These are phyloP conservation scores for Macrophya alboannulata DNA, from an alignment of 2,888 invertebrate genomes.

Conservation along the genomic window DNA sequence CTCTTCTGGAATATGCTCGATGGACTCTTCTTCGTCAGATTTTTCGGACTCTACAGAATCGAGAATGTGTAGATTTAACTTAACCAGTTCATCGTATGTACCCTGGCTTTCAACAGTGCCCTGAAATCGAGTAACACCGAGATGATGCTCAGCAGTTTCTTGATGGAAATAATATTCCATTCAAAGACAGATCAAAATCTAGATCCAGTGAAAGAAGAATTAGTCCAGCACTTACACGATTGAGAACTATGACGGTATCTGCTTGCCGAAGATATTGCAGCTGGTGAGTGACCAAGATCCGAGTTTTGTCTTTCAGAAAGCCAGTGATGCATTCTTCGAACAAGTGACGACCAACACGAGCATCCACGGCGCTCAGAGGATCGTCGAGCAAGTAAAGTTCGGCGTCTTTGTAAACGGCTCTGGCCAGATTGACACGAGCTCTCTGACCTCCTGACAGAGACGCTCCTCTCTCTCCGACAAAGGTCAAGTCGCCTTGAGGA, in stretches of 20 bases:
- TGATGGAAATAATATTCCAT: neutral
- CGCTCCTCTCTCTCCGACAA: slow-evolving; percentile 92
- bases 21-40: slow-evolving; percentile 38
- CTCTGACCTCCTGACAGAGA: slow-evolving; percentile 92
- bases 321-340: slow-evolving; percentile 89
- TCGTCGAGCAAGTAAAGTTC: slow-evolving; percentile 92
- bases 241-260: slow-evolving; percentile 78
- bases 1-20: neutral
- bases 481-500: slow-evolving; percentile 88
- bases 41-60: slow-evolving; percentile 62
- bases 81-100: slow-evolving; percentile 72
- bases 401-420: slow-evolving; percentile 89
- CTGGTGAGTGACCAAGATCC: slow-evolving; percentile 87
- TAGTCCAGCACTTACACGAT: slow-evolving; percentile 72
- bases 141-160: neutral
- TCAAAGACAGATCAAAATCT: neutral
- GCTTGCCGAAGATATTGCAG: slow-evolving; percentile 84
- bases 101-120: slow-evolving; percentile 74
- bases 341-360: slow-evolving; percentile 87
- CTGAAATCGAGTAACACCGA: slow-evolving; percentile 58
- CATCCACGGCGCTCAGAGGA: slow-evolving; percentile 91
- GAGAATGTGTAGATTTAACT: slow-evolving; percentile 72
- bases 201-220: neutral
- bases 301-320: slow-evolving; percentile 82
- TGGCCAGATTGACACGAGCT: slow-evolving; percentile 90